Percentiles rank a stretch among this genome's conserved stretches.
phyloP scores from a whole-genome alignment of 2,113 vertebrate species.

The Pogona vitticeps region DNA sequence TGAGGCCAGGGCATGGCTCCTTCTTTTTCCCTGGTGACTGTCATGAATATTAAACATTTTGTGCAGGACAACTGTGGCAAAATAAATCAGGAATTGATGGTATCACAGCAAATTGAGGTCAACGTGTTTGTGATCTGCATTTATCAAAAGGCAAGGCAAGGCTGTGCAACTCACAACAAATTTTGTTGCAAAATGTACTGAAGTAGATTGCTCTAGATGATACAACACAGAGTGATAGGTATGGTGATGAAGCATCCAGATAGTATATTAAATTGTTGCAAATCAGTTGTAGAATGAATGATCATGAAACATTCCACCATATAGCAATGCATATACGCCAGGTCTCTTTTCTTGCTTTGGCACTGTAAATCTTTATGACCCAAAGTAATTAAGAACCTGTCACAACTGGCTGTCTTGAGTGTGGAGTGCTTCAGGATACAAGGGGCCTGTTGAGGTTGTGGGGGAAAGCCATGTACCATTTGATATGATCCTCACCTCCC shows the following conservation, averaged over 20 bases:
- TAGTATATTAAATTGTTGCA: slow-evolving; percentile 5
- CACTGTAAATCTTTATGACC: background rate
- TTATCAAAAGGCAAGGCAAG: slow-evolving; percentile 35
- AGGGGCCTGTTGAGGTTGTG: no score
- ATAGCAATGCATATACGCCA: background rate
- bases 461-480: no score
- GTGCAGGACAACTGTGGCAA: background rate
- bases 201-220: background rate
- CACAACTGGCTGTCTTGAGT: no score
- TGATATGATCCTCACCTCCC: no score
- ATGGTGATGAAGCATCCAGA: background rate
- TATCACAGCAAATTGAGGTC: slow-evolving; percentile 26
- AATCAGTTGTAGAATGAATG: slow-evolving; percentile 18
- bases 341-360: background rate
- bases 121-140: slow-evolving; percentile 11
- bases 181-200: background rate
- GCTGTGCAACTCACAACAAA: slow-evolving; percentile 18
- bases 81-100: slow-evolving; percentile 37
- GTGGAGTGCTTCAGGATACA: no score
- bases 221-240: background rate
- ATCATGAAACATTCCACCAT: background rate
- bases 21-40: slow-evolving; percentile 19
- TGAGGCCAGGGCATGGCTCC: background rate
- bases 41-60: background rate
- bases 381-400: background rate